Percentiles rank a stretch among this genome's conserved stretches.
Evolutionary conservation across 2,113 vertebrate genomes (phyloP).

Genomic region (Ailurus styani): DNA sequence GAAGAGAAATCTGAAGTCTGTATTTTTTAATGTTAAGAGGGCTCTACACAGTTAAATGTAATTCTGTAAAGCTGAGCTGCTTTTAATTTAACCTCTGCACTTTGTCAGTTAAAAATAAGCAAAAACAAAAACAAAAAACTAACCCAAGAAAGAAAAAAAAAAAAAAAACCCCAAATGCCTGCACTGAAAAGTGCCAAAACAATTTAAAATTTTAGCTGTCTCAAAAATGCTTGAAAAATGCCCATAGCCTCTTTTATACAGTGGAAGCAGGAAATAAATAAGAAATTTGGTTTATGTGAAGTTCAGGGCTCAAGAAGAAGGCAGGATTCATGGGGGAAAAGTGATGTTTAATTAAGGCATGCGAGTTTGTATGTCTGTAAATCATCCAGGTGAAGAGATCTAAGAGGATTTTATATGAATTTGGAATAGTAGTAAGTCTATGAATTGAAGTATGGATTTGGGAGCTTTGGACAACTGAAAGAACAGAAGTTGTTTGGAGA

Average conservation of each 20-base stretch:
- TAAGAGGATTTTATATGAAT: neutral
- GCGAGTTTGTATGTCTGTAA: neutral
- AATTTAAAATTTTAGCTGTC: neutral
- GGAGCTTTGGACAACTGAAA: neutral
- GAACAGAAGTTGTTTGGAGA: neutral
- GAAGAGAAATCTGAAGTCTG: neutral
- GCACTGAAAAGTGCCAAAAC: neutral
- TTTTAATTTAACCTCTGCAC: neutral
- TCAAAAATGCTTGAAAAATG: neutral
- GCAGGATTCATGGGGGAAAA: neutral
- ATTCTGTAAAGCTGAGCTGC: neutral
- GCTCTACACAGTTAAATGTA: neutral
- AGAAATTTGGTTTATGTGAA: neutral
- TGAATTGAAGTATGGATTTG: neutral
- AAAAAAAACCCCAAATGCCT: neutral
- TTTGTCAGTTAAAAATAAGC: neutral
- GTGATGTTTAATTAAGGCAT: neutral
- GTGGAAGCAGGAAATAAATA: neutral
- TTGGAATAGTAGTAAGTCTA: neutral
- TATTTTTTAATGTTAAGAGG: neutral
- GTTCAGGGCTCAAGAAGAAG: neutral
- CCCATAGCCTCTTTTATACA: neutral
- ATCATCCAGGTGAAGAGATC: neutral
- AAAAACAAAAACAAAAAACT: neutral
- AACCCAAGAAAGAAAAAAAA: neutral